phyloP scores from a whole-genome alignment of 2,888 invertebrate genomes.

The Coleophora deauratella region DNA sequence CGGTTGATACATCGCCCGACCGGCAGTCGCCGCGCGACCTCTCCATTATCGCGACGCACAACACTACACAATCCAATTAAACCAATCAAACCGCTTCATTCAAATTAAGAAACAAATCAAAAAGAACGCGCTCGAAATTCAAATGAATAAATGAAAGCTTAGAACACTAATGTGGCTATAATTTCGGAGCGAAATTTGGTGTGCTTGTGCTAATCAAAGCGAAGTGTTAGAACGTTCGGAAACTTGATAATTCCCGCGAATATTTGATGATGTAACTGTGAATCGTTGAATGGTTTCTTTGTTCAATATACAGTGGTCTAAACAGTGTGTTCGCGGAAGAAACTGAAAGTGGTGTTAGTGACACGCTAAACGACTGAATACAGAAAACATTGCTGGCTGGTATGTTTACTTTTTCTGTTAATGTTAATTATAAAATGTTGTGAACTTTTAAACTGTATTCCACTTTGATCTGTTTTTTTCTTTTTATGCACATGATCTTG shows the following conservation, averaged over 20 bases:
- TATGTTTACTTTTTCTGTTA: conserved; percentile 21
- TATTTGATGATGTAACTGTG: conserved; percentile 54
- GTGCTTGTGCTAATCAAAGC: conserved; percentile 32
- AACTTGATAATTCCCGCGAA: conserved; percentile 47
- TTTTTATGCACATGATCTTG: conserved; percentile 22
- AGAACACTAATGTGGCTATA: conserved; percentile 15
- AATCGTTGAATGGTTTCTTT: conserved; percentile 44
- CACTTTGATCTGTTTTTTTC: conserved; percentile 4
- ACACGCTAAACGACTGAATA: conserved; percentile 28
- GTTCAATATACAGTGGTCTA: conserved; percentile 33
- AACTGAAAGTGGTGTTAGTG: conserved; percentile 51
- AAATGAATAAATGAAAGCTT: background rate
- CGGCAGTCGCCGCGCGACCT: conserved; percentile 60
- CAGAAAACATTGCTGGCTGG: conserved; percentile 27
- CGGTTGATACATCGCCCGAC: conserved; percentile 45
- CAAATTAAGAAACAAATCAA: conserved; percentile 21
- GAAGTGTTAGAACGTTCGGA: conserved; percentile 28
- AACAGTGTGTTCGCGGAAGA: conserved; percentile 40
- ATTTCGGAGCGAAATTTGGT: conserved; percentile 21
- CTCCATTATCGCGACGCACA: conserved; percentile 57
- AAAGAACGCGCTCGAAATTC: background rate
- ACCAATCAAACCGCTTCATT: conserved; percentile 44
- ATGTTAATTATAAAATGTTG: no score
- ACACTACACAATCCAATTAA: conserved; percentile 41
- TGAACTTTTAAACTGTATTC: no score